These are phyloP conservation scores for Diplodus sargus DNA, from an alignment of 2,797 vertebrate genomes.

Conservation along the genomic window DNA sequence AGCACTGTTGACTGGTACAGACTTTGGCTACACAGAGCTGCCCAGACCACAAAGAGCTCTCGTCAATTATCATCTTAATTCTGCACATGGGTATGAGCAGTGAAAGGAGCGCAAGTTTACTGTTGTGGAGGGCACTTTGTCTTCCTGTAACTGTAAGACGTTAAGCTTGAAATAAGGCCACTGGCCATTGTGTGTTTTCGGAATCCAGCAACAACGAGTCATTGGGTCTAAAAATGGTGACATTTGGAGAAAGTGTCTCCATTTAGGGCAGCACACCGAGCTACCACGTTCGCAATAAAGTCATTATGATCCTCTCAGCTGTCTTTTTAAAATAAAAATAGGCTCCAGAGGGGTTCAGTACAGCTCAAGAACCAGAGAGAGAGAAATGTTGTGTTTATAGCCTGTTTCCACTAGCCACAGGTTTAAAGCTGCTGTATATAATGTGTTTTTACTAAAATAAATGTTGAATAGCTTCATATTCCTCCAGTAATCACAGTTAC, in stretches of 20 bases:
- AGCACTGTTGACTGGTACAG: constrained; percentile 40
- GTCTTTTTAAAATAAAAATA: constrained; percentile 63
- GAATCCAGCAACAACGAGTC: constrained; percentile 36
- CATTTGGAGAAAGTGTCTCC: constrained; percentile 44
- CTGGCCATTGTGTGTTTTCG: constrained; percentile 35
- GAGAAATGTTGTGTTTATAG: background rate
- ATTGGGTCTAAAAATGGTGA: constrained; percentile 44
- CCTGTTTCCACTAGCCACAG: background rate
- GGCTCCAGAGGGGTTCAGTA: constrained; percentile 36
- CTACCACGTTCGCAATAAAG: constrained; percentile 40
- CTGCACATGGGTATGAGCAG: constrained; percentile 44
- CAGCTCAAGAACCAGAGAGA: constrained; percentile 12
- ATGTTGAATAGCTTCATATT: too few relatives aligned
- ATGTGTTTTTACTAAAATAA: too few relatives aligned
- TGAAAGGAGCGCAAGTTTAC: constrained; percentile 56
- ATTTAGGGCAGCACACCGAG: constrained; percentile 23
- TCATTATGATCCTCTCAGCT: constrained; percentile 25
- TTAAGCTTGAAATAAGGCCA: constrained; percentile 28
- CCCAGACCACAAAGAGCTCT: constrained; percentile 42
- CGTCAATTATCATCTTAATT: constrained; percentile 60
- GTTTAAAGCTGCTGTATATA: too few relatives aligned
- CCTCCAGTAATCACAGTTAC: too few relatives aligned
- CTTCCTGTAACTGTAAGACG: constrained; percentile 35
- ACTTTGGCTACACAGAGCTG: constrained; percentile 32
- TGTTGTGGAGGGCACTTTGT: constrained; percentile 41